Base-by-base conservation (phyloP, 1,140 invertebrate genomes). In the Trichonephila clavata region DNA sequence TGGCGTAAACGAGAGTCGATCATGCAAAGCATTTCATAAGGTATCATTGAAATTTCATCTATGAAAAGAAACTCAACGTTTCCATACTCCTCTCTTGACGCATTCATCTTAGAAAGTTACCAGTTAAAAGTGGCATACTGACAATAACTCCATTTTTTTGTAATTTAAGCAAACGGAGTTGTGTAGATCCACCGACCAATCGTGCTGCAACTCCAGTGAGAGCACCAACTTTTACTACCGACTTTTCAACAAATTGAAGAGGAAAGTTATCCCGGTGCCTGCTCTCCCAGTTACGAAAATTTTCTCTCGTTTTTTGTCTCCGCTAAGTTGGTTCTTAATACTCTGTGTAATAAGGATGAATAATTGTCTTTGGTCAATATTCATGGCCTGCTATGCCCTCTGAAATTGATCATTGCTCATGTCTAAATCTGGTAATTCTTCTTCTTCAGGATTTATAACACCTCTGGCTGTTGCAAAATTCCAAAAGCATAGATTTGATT, bases 61-160 rank as follows among this genome's bases (percentile, higher is more conserved):
- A 96, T 95, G 81, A 96, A 95, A 8, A 96, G 94, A 94, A 95
- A 96, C 59, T 96, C 94, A 89, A 95, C 93, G 39, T 96, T 60
- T 94, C 95, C 95, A 96, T 94, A 95, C n/a, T n/a, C n/a, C n/a
- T n/a, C n/a, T n/a, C 89, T 90, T 94, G 91, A n/a, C 95, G 93
- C 95, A 96, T 95, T 87, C 94, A 89, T 94, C 93, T 94, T 61
- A 95, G 94, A 90, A 95, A 95, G 91, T 96, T 95, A 87, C 95
- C 95, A 83, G 95, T 95, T 20, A 95, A 32, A 39, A 50, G 39
- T 50, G 80, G 13, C 80, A 81, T 10, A 50, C 24, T 81, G 18
- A 32, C 80, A 39, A 81, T 81, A 2, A 18, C 18, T 20, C 80
- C 80, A 27, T 71, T 20, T 71, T 81, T 81, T 81, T 39, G 27